Evolutionary conservation across 2,113 vertebrate genomes (phyloP), one percentile per base, ranked within the genome.

Genomic region (Coregonus clupeaformis): DNA sequence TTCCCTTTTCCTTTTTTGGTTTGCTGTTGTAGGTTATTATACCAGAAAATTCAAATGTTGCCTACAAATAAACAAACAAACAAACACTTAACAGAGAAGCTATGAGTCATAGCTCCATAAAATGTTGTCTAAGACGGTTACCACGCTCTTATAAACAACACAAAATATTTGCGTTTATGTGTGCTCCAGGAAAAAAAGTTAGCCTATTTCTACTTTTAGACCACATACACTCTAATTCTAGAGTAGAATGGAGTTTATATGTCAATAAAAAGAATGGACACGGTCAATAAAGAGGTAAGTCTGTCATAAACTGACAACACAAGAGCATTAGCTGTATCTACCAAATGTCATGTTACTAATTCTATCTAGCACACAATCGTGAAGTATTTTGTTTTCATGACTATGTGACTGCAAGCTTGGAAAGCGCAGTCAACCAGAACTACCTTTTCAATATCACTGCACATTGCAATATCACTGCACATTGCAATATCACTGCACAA

Each of bases 61-160:
- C 71, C 78, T 70, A 69, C 68, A 73, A 69, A 55, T 20, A 75
- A 80, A 74, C 76, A 84, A 88, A 89, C 71, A 80, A 82, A 82
- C 75, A 79, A 82, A 84, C 83, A 80, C 77, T 74, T 68, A 84
- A 77, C 60, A 69, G 76, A 88, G 77, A 83, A 82, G 79, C 60
- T 66, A 32, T 89, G 89, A 90, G 76, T 89, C 86, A 88, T 25
- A 36, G 52, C 24, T 77, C 77, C 76, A 74, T 90, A 90, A 92
- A 91, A 90, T 62, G 65, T 18, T 69, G 76, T 81, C 69, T 67
- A 27, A 73, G 75, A 69, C 62, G 45, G 74, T 74, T 75, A 72
- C 72, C 70, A 79, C 45, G 63, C 63, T 73, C 73, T 75, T 55
- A 75, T 82, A 79, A 85, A 86, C 73, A 59, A 49, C 24, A 9